Evolutionary conservation across 2,888 invertebrate genomes (phyloP).

Genomic region (Nemurella pictetii): DNA sequence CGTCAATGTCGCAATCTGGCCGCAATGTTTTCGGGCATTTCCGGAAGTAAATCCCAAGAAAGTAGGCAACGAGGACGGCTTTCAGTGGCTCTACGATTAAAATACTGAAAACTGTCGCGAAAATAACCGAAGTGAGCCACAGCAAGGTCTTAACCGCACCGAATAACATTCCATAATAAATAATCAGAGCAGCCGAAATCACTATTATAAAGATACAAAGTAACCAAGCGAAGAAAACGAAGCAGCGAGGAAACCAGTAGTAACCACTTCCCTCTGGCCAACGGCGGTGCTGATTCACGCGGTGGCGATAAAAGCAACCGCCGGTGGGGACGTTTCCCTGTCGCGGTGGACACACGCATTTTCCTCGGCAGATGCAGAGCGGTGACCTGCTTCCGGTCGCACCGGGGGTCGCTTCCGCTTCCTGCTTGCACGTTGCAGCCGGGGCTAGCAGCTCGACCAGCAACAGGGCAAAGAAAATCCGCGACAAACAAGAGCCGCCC

Average conservation of each 20-base stretch:
- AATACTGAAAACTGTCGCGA: slow-evolving; percentile 6
- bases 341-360: not conserved
- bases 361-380: not conserved
- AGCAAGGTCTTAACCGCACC: not conserved
- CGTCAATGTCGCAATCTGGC: not conserved
- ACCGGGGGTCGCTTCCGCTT: too few species aligned
- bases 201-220: slow-evolving; percentile 8
- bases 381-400: not conserved
- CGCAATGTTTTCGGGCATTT: not conserved
- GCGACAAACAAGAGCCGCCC: not conserved
- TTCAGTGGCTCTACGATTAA: slow-evolving; percentile 28
- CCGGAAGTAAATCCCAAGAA: not conserved
- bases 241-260: slow-evolving; percentile 29
- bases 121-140: not conserved
- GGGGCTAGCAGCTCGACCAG: not conserved
- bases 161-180: not conserved
- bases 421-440: not conserved
- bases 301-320: not conserved
- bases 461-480: not conserved
- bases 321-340: not conserved
- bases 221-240: slow-evolving; percentile 19
- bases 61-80: slow-evolving; percentile 11
- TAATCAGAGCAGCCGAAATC: not conserved
- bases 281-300: not conserved
- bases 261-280: not conserved